A percentile compares a stretch with the other conserved stretches of the same genome.
These are phyloP conservation scores for Furnarius figulus DNA, from an alignment of 2,113 vertebrate species.

Conservation along the genomic window DNA sequence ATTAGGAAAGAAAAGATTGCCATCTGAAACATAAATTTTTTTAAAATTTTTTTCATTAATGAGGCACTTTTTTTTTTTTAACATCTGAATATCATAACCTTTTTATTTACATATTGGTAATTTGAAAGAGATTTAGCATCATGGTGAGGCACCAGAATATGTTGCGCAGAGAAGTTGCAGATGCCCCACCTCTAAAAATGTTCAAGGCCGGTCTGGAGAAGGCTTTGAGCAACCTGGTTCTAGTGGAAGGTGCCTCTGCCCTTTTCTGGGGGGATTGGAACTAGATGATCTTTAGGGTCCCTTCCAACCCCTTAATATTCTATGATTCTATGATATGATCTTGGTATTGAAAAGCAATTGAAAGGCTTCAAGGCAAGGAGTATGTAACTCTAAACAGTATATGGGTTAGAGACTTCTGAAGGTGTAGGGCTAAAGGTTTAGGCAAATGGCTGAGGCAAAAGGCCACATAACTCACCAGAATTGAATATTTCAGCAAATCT, in stretches of 20 bases:
- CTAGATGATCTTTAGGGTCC: not conserved
- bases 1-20: not conserved
- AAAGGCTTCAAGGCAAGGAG: not conserved
- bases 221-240: not conserved
- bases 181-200: not conserved
- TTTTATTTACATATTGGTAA: not conserved
- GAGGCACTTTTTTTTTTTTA: not conserved
- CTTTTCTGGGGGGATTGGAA: rapidly evolving
- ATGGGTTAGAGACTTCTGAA: not conserved
- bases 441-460: not conserved
- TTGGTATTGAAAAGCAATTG: not conserved
- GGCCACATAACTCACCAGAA: not conserved
- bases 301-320: not conserved
- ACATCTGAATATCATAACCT: not conserved
- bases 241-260: not conserved
- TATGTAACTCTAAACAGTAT: not conserved
- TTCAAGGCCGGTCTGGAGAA: not conserved
- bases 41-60: not conserved
- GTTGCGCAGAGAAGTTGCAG: not conserved
- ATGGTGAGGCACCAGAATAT: not conserved
- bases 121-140: not conserved
- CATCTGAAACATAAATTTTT: not conserved
- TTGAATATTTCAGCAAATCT: not conserved
- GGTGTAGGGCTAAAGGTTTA: not conserved
- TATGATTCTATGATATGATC: not conserved